Conservation (phyloP, 2,888 invertebrate genomes). For the Oscheius sp. region DNA sequence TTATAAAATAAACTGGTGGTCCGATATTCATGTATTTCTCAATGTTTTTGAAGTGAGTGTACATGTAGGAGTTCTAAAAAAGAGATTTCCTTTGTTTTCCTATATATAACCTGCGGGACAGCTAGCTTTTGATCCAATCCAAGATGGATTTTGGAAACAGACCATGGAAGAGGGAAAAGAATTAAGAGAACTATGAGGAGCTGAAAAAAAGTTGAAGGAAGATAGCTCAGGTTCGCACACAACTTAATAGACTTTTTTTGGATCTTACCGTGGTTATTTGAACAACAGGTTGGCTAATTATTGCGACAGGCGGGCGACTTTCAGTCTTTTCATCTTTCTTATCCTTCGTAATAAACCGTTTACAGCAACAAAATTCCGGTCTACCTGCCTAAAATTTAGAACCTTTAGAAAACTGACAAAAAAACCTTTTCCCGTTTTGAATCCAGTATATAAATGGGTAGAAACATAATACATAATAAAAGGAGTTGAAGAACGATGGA, state of each 20-base stretch:
- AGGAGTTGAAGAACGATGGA: conserved; percentile 93
- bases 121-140: conserved; percentile 95
- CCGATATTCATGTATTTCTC: conserved; percentile 87
- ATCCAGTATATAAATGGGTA: conserved; percentile 88
- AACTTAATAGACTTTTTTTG: neutral
- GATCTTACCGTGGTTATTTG: conserved; percentile 5
- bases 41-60: conserved; percentile 86
- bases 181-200: conserved; percentile 90
- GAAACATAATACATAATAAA: conserved; percentile 93
- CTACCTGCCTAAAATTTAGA: neutral
- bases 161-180: conserved; percentile 88
- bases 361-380: conserved; percentile 14
- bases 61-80: conserved; percentile 85
- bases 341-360: neutral
- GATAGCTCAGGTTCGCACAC: too few relatives aligned
- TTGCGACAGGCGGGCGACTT: too few relatives aligned
- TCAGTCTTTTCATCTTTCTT: neutral
- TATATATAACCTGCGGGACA: conserved; percentile 81
- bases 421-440: conserved; percentile 78
- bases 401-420: neutral
- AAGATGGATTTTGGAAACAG: conserved; percentile 83
- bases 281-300: neutral
- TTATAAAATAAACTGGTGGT: conserved; percentile 90
- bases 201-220: conserved; percentile 38
- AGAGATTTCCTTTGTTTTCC: neutral